Evolutionary conservation across 2,888 invertebrate genomes (phyloP).

Genomic region (Idaea dimidiata): DNA sequence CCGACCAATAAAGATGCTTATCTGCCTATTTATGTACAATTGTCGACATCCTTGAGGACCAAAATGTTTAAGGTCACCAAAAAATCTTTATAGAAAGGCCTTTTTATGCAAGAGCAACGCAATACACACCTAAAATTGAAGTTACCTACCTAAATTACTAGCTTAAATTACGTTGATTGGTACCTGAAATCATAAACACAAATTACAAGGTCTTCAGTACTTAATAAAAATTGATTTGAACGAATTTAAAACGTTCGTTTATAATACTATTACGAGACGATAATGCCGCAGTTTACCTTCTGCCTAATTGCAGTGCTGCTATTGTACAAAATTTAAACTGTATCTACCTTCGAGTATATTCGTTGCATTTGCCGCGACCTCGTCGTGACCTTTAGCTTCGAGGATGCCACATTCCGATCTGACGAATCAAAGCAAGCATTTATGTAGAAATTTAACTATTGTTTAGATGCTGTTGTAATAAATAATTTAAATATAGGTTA

Average conservation of each 20-base stretch:
- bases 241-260: slow-evolving; percentile 36
- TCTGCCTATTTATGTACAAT: slow-evolving; percentile 12
- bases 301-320: slow-evolving; percentile 53
- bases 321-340: slow-evolving; percentile 42
- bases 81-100: slow-evolving; percentile 4
- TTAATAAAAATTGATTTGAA: slow-evolving; percentile 33
- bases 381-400: slow-evolving; percentile 61
- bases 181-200: slow-evolving; percentile 18
- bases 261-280: slow-evolving; percentile 37
- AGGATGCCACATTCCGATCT: slow-evolving; percentile 73
- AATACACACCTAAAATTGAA: neutral
- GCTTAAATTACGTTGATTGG: slow-evolving; percentile 17
- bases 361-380: slow-evolving; percentile 55
- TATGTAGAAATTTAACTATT: slow-evolving; percentile 50
- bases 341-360: slow-evolving; percentile 42
- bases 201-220: slow-evolving; percentile 23
- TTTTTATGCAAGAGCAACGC: neutral
- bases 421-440: slow-evolving; percentile 55
- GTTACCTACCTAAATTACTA: neutral
- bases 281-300: slow-evolving; percentile 49
- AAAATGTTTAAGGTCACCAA: slow-evolving; percentile 6
- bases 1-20: slow-evolving; percentile 20
- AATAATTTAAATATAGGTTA: slow-evolving; percentile 30
- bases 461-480: slow-evolving; percentile 36
- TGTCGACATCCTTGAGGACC: slow-evolving; percentile 22